phyloP scores from a whole-genome alignment of 2,113 vertebrate genomes.

The Terrapene triunguis region DNA sequence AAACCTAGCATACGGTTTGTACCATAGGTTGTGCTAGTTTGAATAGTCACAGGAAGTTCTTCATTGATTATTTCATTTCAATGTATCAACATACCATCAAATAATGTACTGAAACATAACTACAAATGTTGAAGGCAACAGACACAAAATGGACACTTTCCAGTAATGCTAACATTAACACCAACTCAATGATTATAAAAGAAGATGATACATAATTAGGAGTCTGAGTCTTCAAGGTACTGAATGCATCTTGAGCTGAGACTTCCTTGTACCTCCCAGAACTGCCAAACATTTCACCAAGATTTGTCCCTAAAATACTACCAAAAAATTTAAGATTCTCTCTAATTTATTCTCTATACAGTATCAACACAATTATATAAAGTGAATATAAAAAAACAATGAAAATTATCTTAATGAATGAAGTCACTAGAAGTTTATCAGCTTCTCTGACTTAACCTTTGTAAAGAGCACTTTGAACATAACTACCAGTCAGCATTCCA shows the following conservation, averaged over 20 bases:
- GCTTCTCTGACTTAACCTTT: not conserved
- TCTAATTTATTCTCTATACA: not conserved
- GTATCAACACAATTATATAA: not conserved
- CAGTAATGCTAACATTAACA: not conserved
- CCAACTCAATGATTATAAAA: not conserved
- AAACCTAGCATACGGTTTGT: not conserved
- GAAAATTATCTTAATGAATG: not conserved
- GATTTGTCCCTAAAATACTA: not conserved
- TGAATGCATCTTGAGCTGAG: not conserved
- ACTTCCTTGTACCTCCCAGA: not conserved
- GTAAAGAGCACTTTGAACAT: conserved; percentile 22
- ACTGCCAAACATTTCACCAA: not conserved
- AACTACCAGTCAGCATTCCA: not conserved
- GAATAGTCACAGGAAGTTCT: accelerated
- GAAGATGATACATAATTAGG: not conserved
- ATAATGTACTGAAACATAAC: not conserved
- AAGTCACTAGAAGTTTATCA: conserved; percentile 11
- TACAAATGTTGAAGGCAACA: not conserved
- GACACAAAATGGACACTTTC: not conserved
- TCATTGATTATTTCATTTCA: not conserved
- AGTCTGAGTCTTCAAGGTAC: not conserved
- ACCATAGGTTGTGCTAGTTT: not conserved
- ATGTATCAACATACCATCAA: accelerated
- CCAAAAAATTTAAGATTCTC: not conserved
- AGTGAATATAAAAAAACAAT: not conserved